Percentiles rank a stretch among this genome's conserved stretches.
These are phyloP conservation scores for Timandra comae DNA, from an alignment of 2,888 invertebrate genomes.

Conservation along the genomic window DNA sequence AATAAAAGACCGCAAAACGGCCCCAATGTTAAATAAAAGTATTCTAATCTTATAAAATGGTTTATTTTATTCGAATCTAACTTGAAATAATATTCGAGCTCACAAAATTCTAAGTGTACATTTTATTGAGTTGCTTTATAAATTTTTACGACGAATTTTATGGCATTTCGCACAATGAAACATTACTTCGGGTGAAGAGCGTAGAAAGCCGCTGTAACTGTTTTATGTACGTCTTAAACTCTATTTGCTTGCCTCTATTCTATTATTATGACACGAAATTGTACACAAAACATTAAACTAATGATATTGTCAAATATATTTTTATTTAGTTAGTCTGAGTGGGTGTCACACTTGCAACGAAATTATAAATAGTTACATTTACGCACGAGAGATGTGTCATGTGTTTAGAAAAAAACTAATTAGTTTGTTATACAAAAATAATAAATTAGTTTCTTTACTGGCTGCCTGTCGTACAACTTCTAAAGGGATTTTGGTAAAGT, in stretches of 20 bases:
- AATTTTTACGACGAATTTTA: conserved; percentile 65
- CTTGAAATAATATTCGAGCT: conserved; percentile 50
- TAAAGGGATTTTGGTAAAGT: no score
- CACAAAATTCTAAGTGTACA: conserved; percentile 57
- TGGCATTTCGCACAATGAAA: conserved; percentile 63
- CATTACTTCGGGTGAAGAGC: conserved; percentile 39
- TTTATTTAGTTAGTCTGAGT: no score
- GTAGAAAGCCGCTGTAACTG: conserved; percentile 32
- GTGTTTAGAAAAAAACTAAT: no score
- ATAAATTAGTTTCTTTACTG: no score
- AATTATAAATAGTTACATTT: no score
- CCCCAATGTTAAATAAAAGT: conserved; percentile 20
- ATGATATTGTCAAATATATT: no score
- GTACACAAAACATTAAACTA: no score
- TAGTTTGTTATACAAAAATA: no score
- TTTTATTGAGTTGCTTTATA: conserved; percentile 67
- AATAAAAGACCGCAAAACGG: conserved; percentile 12
- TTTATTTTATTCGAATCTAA: conserved; percentile 41
- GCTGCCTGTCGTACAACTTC: no score
- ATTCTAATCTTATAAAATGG: conserved; percentile 23
- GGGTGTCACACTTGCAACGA: no score
- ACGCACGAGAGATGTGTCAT: no score
- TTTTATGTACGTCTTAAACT: conserved; percentile 44
- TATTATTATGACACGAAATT: conserved; percentile 20
- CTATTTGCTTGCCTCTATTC: conserved; percentile 37